Base-by-base conservation (phyloP, 1,140 invertebrate species). In the Danaus melanippus region DNA sequence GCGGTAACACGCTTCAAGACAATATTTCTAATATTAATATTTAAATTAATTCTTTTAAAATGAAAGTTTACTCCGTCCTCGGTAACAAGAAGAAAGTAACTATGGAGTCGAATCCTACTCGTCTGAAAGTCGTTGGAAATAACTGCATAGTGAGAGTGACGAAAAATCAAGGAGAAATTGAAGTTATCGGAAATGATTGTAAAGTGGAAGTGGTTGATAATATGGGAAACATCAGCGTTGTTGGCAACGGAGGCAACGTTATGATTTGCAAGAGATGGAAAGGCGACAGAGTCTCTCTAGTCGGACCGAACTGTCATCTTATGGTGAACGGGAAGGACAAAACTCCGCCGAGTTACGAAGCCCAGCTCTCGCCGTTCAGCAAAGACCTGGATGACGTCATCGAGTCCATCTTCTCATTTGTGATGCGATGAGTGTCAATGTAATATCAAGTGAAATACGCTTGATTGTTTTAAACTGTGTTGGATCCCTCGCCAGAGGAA, bases 1-100 rank as follows among this genome's bases (percentile, higher is more conserved):
- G 17, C 40, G 62, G 53, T 51, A 53, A 69, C 44, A 62, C 65
- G 60, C 57, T 42, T 40, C 43, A 46, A 32, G 41, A 42, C 1
- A 42, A 9, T 41, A 50, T 50, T 11, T 17, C 43, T 51, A 51
- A 10, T 42, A 42, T 43, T n/a, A 2, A 17, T 42, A 17, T 51
- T 39, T n/a, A 51, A 51, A n/a, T 42, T 42, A 9, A n/a, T 9
- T 10, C 17, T 42, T 50, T 53, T 43, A 79, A 75, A 74, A 86
- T 86, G 83, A 86, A 86, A 66, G 74, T 74, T 10, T 84, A 86
- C 63, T 79, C 78, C 44, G 64, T 86, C 10, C 63, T 86, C 52
- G 83, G 83, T 9, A 84, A 86, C 57, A 86, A 82, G 58, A 86
- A 86, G 74, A 86, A 84, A 69, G 79, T 86, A 47, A 86, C 79